phyloP scores from a whole-genome alignment of 2,113 vertebrate genomes.

The Pelmatolapia mariae region DNA sequence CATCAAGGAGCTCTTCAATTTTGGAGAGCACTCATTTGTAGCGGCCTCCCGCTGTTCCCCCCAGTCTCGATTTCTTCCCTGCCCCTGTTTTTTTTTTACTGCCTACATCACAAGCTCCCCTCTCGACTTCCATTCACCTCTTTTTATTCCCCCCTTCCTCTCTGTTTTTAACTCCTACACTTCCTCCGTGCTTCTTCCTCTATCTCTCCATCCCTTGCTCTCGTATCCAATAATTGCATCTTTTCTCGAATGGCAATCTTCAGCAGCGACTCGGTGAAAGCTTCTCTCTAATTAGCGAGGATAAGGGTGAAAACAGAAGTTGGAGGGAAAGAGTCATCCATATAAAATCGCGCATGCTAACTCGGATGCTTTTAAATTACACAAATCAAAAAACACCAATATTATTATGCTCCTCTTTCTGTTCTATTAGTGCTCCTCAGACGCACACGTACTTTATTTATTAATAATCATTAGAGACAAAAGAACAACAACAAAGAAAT shows the following conservation, averaged over 20 bases:
- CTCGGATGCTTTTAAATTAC: neutral
- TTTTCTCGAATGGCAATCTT: neutral
- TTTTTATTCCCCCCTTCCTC: neutral
- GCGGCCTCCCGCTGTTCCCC: slow-evolving; percentile 20
- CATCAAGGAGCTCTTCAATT: slow-evolving; percentile 58
- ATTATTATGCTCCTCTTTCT: neutral
- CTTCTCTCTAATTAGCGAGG: slow-evolving; percentile 9
- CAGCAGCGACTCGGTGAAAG: neutral
- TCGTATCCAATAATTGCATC: slow-evolving; percentile 22
- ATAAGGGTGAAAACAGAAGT: neutral
- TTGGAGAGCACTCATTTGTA: slow-evolving; percentile 54
- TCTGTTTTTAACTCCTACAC: neutral
- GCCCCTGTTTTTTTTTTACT: neutral
- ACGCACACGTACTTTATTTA: neutral
- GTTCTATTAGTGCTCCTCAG: neutral
- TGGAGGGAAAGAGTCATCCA: neutral
- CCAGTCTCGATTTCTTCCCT: neutral
- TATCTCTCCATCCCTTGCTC: neutral
- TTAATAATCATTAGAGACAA: neutral
- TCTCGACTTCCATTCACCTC: slow-evolving; percentile 22
- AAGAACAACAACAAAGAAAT: neutral
- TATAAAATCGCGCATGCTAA: neutral
- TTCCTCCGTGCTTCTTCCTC: neutral
- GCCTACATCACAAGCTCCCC: neutral
- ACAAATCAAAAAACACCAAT: neutral